These are phyloP conservation scores for Cephus sareptanus DNA, from an alignment of 2,888 invertebrate species.

Conservation along the genomic window DNA sequence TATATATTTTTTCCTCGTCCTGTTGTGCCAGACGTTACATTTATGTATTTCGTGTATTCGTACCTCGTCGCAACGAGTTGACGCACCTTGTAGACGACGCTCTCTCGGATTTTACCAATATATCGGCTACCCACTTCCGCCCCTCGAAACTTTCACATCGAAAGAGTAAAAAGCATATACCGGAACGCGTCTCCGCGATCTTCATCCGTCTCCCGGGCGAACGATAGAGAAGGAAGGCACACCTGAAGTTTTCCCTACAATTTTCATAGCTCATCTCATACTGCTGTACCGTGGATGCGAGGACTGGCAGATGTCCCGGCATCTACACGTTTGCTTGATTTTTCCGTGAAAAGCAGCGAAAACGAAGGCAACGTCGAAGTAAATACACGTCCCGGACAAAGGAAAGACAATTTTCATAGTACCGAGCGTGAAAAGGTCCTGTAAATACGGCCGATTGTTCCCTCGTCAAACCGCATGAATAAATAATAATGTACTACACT, in stretches of 20 bases:
- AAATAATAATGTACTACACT: slow-evolving; percentile 50
- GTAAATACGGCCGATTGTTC: slow-evolving; percentile 54
- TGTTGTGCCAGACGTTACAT: neutral
- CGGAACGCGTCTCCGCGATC: no score
- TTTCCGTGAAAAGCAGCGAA: slow-evolving; percentile 36
- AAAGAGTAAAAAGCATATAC: no score
- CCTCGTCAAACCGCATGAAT: slow-evolving; percentile 61
- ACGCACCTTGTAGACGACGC: no score
- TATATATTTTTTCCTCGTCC: neutral
- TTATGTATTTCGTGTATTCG: no score
- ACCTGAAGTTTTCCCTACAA: no score
- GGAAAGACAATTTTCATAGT: slow-evolving; percentile 46
- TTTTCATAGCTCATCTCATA: no score
- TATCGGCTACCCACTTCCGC: no score
- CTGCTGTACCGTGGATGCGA: neutral
- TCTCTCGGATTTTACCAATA: no score
- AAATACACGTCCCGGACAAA: slow-evolving; percentile 42
- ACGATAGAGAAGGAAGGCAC: no score
- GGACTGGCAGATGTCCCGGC: slow-evolving; percentile 44
- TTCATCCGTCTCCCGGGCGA: no score
- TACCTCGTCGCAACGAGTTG: no score
- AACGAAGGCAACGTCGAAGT: slow-evolving; percentile 37
- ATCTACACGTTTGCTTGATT: slow-evolving; percentile 37
- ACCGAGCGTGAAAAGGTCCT: slow-evolving; percentile 39
- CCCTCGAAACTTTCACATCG: no score